phyloP scores from a whole-genome alignment of 2,888 invertebrate genomes.

The Pecten maximus region DNA sequence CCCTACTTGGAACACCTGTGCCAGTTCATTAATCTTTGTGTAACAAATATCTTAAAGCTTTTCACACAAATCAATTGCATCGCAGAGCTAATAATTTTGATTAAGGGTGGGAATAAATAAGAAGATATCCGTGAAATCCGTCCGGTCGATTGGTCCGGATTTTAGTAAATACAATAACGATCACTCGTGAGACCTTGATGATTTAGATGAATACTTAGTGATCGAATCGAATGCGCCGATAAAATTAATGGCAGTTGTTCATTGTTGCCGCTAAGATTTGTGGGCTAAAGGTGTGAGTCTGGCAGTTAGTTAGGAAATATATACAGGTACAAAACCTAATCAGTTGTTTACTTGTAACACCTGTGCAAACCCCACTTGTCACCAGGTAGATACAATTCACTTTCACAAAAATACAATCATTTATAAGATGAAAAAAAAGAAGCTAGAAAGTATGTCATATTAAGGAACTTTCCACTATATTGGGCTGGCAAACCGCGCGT shows the following conservation, averaged over 20 bases:
- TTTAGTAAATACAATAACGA: conserved; percentile 33
- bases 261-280: conserved; percentile 15
- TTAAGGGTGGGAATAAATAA: conserved; percentile 15
- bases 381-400: conserved; percentile 35
- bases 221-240: conserved; percentile 33
- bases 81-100: conserved; percentile 20
- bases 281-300: conserved; percentile 8
- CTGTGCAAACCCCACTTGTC: conserved; percentile 55
- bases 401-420: neutral
- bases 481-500: no score
- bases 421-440: neutral
- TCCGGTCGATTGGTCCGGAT: conserved; percentile 32
- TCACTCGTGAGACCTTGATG: conserved; percentile 8
- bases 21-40: conserved; percentile 9
- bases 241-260: neutral
- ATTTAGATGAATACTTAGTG: conserved; percentile 28
- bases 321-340: conserved; percentile 41
- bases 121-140: conserved; percentile 24
- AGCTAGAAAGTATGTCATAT: neutral
- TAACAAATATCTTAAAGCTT: conserved; percentile 28
- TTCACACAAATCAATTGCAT: conserved; percentile 21
- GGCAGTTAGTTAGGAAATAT: conserved; percentile 34
- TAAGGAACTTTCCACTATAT: no score
- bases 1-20: conserved; percentile 25
- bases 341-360: conserved; percentile 54